Percentiles rank a stretch among this genome's conserved stretches.
Evolutionary conservation across 2,888 invertebrate species (phyloP).

Genomic region (Slavum lentiscoides): DNA sequence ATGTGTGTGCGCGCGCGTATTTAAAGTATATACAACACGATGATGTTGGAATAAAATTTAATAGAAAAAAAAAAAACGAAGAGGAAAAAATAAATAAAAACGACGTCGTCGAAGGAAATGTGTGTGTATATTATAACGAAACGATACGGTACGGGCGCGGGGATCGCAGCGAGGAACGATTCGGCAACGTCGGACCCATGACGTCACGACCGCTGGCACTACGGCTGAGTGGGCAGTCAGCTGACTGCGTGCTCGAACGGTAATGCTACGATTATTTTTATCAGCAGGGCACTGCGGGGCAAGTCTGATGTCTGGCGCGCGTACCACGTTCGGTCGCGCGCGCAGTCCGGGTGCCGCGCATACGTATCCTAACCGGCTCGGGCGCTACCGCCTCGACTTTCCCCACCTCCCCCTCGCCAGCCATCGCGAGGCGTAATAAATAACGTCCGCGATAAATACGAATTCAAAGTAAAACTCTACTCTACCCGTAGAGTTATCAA

Average conservation of each 20-base stretch:
- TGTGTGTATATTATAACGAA: background rate
- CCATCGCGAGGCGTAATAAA: background rate
- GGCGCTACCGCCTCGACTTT: no score
- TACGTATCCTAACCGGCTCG: background rate
- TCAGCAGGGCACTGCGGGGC: conserved; percentile 53
- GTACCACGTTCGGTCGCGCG: conserved; percentile 35
- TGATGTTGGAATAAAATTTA: background rate
- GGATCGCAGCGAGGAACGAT: conserved; percentile 5
- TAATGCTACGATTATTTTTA: conserved; percentile 53
- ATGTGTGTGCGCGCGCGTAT: background rate
- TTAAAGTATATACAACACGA: background rate
- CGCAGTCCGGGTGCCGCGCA: conserved; percentile 8
- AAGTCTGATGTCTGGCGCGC: conserved; percentile 53
- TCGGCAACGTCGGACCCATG: conserved; percentile 37
- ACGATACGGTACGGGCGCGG: background rate
- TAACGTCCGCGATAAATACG: no score
- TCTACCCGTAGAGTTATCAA: no score
- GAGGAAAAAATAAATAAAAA: conserved; percentile 1
- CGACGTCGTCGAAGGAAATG: conserved; percentile 19
- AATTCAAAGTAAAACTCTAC: no score
- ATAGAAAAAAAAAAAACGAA: conserved; percentile 6
- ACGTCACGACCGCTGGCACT: conserved; percentile 40
- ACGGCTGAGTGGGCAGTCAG: conserved; percentile 53
- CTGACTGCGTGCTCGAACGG: conserved; percentile 49
- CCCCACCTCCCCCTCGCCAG: no score